phyloP scores from a whole-genome alignment of 2,797 vertebrate genomes.

The Pipistrellus pygmaeus region DNA sequence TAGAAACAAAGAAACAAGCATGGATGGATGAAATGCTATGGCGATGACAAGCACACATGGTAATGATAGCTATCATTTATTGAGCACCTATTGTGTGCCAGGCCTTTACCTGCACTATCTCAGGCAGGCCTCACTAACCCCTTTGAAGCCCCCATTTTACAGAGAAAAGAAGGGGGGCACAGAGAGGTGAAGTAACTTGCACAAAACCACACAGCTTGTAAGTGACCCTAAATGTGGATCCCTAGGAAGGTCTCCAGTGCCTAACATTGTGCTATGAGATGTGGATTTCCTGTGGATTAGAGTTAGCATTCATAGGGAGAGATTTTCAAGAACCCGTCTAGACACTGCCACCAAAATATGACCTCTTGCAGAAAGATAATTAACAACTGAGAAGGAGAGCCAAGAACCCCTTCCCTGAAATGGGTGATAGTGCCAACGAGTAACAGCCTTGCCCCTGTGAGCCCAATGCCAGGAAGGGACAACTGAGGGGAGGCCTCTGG shows the following conservation, averaged over 20 bases:
- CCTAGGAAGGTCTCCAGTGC: neutral
- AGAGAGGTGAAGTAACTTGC: slow-evolving; percentile 14
- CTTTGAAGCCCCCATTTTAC: neutral
- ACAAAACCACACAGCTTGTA: neutral
- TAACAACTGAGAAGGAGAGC: neutral
- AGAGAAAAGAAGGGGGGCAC: neutral
- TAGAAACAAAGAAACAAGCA: neutral
- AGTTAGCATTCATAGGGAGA: neutral
- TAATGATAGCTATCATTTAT: neutral
- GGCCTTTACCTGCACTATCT: neutral
- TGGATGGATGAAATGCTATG: neutral
- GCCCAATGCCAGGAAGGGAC: neutral
- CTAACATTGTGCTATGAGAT: neutral
- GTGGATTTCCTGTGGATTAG: neutral
- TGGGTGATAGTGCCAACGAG: neutral
- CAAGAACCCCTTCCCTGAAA: neutral
- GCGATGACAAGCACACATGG: neutral
- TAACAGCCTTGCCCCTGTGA: neutral
- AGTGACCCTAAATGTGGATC: neutral
- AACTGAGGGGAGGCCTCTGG: neutral
- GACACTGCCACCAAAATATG: neutral
- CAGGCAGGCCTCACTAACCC: neutral
- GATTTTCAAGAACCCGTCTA: neutral
- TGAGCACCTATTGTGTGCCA: neutral
- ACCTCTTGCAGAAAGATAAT: neutral